Evolutionary conservation across 2,113 vertebrate species (phyloP).

Genomic region (Coptodon rendalli): DNA sequence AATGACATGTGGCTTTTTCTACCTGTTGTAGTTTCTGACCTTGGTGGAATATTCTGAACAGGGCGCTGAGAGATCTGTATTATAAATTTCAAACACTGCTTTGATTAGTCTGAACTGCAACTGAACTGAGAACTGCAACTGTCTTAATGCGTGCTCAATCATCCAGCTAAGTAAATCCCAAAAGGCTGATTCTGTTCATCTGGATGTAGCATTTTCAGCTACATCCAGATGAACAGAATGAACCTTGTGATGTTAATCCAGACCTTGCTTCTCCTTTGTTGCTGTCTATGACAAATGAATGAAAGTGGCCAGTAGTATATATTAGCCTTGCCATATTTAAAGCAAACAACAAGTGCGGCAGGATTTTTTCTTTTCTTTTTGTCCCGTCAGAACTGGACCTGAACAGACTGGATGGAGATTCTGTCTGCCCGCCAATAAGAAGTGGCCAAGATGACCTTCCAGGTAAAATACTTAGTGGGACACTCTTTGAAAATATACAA

Average conservation of each 20-base stretch:
- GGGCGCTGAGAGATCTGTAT: neutral
- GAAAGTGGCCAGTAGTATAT: neutral
- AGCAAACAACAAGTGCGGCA: neutral
- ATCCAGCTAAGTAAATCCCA: neutral
- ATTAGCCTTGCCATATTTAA: neutral
- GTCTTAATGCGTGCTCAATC: neutral
- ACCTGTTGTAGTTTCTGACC: neutral
- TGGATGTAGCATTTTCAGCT: neutral
- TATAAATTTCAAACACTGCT: neutral
- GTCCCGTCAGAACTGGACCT: conserved; percentile 67
- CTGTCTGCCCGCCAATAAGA: conserved; percentile 73
- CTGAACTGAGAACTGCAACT: neutral
- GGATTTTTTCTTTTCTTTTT: neutral
- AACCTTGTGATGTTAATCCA: neutral
- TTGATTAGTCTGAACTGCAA: neutral
- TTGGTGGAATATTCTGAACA: neutral
- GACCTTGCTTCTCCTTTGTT: neutral
- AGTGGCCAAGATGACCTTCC: conserved; percentile 79
- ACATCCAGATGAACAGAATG: neutral
- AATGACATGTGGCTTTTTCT: neutral
- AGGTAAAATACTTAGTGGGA: conserved; percentile 54
- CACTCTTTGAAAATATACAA: neutral
- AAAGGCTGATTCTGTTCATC: neutral
- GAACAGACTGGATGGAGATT: conserved; percentile 73
- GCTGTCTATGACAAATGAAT: neutral